Evolutionary conservation across 2,888 invertebrate genomes (phyloP).

Genomic region (Amaurobius ferox): DNA sequence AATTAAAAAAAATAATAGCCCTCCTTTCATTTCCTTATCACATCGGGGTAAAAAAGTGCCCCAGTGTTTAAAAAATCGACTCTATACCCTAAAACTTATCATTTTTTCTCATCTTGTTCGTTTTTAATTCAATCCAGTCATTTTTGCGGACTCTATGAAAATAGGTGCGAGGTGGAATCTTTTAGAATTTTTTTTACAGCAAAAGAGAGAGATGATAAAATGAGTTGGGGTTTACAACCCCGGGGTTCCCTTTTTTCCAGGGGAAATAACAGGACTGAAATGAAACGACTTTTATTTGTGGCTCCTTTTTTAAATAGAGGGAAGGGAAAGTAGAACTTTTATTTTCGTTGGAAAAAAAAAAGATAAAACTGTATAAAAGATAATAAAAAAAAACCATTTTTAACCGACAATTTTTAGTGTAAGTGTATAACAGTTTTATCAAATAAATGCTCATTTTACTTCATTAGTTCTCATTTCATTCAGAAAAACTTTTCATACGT

Average conservation of each 20-base stretch:
- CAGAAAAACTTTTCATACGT: not conserved
- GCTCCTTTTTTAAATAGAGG: slow-evolving; percentile 22
- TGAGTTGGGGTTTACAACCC: slow-evolving; percentile 30
- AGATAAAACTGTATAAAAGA: not conserved
- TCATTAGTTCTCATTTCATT: not conserved
- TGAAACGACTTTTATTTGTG: slow-evolving; percentile 41
- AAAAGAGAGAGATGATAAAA: slow-evolving; percentile 47
- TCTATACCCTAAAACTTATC: slow-evolving; percentile 50
- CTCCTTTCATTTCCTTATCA: slow-evolving; percentile 49
- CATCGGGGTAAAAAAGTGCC: slow-evolving; percentile 17
- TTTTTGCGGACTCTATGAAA: slow-evolving; percentile 33
- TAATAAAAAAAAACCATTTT: not conserved
- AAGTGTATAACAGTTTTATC: not conserved
- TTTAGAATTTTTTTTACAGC: slow-evolving; percentile 19
- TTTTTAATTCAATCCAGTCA: slow-evolving; percentile 53
- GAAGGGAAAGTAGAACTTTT: not conserved
- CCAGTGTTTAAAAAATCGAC: slow-evolving; percentile 43
- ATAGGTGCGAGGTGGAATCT: slow-evolving; percentile 37
- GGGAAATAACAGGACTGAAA: slow-evolving; percentile 11
- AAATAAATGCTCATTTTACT: not conserved
- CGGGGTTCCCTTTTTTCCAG: slow-evolving; percentile 26
- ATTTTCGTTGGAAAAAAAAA: not conserved
- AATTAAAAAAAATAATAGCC: slow-evolving; percentile 64
- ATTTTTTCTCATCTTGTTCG: slow-evolving; percentile 58
- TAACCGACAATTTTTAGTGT: slow-evolving; percentile 4